A percentile compares a stretch with the other conserved stretches of the same genome.
phyloP scores from a whole-genome alignment of 2,888 invertebrate species.

The Netelia virgata region DNA sequence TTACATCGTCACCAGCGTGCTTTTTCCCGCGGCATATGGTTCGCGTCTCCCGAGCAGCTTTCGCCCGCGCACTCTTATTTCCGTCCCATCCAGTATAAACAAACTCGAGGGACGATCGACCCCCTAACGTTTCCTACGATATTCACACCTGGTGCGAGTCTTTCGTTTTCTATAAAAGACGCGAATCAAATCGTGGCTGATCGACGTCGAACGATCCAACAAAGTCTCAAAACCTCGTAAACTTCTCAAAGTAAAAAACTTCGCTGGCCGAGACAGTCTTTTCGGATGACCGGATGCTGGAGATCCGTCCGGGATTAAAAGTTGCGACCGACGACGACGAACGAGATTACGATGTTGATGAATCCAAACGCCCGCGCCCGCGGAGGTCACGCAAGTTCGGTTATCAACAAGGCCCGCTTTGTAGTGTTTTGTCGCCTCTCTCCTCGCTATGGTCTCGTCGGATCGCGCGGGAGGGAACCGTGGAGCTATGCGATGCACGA shows the following conservation, averaged over 20 bases:
- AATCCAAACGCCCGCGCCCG: constrained; percentile 46
- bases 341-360: constrained; percentile 47
- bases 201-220: neutral
- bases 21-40: constrained; percentile 79
- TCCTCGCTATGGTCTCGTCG: constrained; percentile 34
- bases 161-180: constrained; percentile 36
- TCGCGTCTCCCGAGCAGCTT: constrained; percentile 74
- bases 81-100: constrained; percentile 83
- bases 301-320: constrained; percentile 28
- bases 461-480: constrained; percentile 70
- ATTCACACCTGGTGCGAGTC: constrained; percentile 40
- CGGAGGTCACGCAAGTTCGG: constrained; percentile 76
- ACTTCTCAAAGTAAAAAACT: too few species aligned
- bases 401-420: constrained; percentile 83
- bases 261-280: too few species aligned
- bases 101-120: constrained; percentile 82
- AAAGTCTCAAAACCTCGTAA: too few species aligned
- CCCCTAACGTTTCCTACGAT: constrained; percentile 75
- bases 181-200: neutral
- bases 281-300: constrained; percentile 44
- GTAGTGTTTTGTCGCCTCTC: constrained; percentile 82
- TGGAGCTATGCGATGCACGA: constrained; percentile 71
- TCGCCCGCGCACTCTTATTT: constrained; percentile 79
- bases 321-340: neutral
- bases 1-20: constrained; percentile 65